Base-by-base conservation (phyloP, 2,113 vertebrate genomes). In the Pongo abelii region DNA sequence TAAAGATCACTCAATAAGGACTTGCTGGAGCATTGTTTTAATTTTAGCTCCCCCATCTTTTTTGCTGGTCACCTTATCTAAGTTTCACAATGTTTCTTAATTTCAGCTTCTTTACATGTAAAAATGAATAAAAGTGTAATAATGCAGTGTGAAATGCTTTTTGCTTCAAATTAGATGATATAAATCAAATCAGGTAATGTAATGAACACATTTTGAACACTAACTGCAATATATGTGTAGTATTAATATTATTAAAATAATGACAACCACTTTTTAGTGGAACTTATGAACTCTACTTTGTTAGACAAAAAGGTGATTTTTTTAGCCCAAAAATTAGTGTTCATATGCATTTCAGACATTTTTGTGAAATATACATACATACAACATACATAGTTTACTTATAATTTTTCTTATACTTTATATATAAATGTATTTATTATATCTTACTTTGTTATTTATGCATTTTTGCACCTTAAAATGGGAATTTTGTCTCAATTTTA, bases 241-340 rank as follows among this genome's bases (percentile, higher is more conserved):
- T 86, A 30, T 85, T 81, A 67, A 50, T 84, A 84, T 67, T 79
- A 8, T 91, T 64, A 96, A 48, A 95, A 75, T 87, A 69, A 59
- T 64, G 40, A 64, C 89, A 27, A 3, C 3, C 5, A 78, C 16
- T 22, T 8, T 6, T 72, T 38, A 86, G 11, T 17, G 38, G 27
- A 95, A 57, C 17, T 78, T 85, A 75, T 30, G 16, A 80, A 22
- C 8, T 77, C 22, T 81, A 27, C 27, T 38, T 87, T 91, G 14
- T 83, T 91, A 70, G 46, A 91, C 46, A 50, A 84, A 69, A 74
- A 81, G 23, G 4, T 17, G 13, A 89, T 43, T 0, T 9, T 43
- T 70, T 79, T 69, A 72, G 16, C 72, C 64, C 43, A 5, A 25
- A 83, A n/a, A 7, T 48, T 95, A 84, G 46, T 52, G 5, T 79